Conservation (phyloP, 2,797 vertebrate genomes). For the Pangasius larnaudii region DNA sequence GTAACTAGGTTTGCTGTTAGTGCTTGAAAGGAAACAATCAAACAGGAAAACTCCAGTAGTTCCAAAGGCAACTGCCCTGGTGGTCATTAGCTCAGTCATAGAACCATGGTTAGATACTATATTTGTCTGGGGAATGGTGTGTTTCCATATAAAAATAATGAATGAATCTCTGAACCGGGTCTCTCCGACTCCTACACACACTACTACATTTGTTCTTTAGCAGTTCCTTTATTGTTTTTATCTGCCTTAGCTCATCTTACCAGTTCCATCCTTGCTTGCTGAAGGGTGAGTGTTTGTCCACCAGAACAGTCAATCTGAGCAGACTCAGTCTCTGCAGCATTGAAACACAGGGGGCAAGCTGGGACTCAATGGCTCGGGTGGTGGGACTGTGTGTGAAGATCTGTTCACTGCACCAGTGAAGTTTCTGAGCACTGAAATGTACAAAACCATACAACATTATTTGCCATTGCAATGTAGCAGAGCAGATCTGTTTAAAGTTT, state of each 20-base stretch:
- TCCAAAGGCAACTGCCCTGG: not conserved
- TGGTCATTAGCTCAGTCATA: not conserved
- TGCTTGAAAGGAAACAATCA: not conserved
- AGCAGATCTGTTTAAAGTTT: not conserved
- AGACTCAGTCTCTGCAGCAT: conserved; percentile 82
- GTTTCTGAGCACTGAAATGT: conserved; percentile 66
- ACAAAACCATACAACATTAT: conserved; percentile 11
- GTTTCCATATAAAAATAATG: conserved; percentile 64
- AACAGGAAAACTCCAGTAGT: not conserved
- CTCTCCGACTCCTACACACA: not conserved
- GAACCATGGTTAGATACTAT: not conserved
- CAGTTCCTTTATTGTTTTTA: not conserved
- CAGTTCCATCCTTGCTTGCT: conserved; percentile 91
- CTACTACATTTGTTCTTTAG: not conserved
- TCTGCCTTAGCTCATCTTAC: conserved; percentile 70
- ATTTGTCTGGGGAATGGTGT: conserved; percentile 38
- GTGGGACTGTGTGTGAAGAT: conserved; percentile 61
- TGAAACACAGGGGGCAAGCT: conserved; percentile 77
- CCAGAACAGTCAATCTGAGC: conserved; percentile 84
- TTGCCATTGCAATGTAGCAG: not conserved
- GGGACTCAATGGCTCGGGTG: conserved; percentile 65
- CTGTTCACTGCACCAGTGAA: conserved; percentile 73
- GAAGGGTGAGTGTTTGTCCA: conserved; percentile 87
- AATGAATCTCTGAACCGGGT: conserved; percentile 49
- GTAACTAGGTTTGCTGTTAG: not conserved